Evolutionary conservation across 2,888 invertebrate genomes (phyloP), one percentile per base, ranked within the genome.

Genomic region (Drosophila siamana): DNA sequence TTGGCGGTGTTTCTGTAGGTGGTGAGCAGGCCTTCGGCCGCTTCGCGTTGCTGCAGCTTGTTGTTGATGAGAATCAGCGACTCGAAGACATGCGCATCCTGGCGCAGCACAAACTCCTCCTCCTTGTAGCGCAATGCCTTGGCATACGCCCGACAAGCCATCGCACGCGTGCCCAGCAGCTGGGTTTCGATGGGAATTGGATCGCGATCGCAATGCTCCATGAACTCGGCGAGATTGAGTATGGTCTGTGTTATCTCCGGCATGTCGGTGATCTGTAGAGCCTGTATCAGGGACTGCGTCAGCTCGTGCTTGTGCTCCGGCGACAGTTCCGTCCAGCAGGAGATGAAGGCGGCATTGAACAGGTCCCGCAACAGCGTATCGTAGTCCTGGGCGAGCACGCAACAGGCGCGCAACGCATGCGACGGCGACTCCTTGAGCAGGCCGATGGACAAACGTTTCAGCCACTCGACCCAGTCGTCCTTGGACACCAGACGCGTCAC

Each of bases 391-490:
- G 98, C 98, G 15, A 99, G 92, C 0, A 97, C 96, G 89, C 97
- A 95, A 88, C 99, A 99, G 1, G 99, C 98, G 72, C 98, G 94
- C 22, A 99, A 93, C 0, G 99, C 98, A 5, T 98, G 98, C 30
- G 98, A 98, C 2, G 98, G 98, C 0, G 98, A 98, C 90, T 98
- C 98, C 78, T 98, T 98, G 7, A 99, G 93, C 28, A 99, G 93
- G 54, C 98, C 98, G 73, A 98, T 97, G 67, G 98, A 98, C 64
- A 99, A 94, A 43, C 98, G 94, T 43, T 97, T 94, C 52, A 99
- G 92, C 99, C 99, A 99, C 91, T 99, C 99, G 47, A 98, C 93
- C 99, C 99, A 99, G 92, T 99, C 99, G 86, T 99, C 99, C 91
- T 98, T 98, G 0, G 98, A 98, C 0, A 98, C 98, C 67, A 98